These are phyloP conservation scores for Pomatorhinus ruficollis DNA, from an alignment of 2,113 vertebrate species.

Conservation along the genomic window DNA sequence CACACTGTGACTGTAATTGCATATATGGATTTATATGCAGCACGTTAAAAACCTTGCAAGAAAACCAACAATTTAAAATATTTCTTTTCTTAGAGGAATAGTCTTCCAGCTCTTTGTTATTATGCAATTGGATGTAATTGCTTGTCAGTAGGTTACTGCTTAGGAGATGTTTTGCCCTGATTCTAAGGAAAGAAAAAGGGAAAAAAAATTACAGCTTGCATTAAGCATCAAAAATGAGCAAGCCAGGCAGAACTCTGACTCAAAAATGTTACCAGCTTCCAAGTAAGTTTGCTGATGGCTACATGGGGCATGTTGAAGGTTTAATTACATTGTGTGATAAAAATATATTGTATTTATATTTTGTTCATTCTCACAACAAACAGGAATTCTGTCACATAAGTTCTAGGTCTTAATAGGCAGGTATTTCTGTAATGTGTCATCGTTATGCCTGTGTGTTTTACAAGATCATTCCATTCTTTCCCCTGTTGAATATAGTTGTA, in stretches of 20 bases:
- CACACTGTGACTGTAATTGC: neutral
- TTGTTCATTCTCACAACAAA: neutral
- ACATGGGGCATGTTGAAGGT: neutral
- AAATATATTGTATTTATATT: neutral
- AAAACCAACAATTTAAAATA: neutral
- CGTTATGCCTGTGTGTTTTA: neutral
- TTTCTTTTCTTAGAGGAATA: neutral
- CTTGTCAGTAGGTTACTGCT: constrained; percentile 8
- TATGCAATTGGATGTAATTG: neutral
- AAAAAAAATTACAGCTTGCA: neutral
- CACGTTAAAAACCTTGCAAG: neutral
- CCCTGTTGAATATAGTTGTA: neutral
- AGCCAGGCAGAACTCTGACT: neutral
- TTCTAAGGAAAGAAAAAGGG: neutral
- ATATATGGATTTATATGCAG: neutral
- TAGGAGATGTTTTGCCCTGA: neutral
- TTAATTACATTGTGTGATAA: neutral
- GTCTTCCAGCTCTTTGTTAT: neutral
- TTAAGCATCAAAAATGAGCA: neutral
- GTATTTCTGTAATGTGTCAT: neutral
- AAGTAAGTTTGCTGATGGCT: neutral
- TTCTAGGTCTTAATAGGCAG: neutral
- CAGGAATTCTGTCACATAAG: neutral
- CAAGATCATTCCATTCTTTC: neutral
- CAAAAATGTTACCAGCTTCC: neutral